These are phyloP conservation scores for Pelvicachromis taeniatus DNA, from an alignment of 2,113 vertebrate genomes.

Conservation along the genomic window DNA sequence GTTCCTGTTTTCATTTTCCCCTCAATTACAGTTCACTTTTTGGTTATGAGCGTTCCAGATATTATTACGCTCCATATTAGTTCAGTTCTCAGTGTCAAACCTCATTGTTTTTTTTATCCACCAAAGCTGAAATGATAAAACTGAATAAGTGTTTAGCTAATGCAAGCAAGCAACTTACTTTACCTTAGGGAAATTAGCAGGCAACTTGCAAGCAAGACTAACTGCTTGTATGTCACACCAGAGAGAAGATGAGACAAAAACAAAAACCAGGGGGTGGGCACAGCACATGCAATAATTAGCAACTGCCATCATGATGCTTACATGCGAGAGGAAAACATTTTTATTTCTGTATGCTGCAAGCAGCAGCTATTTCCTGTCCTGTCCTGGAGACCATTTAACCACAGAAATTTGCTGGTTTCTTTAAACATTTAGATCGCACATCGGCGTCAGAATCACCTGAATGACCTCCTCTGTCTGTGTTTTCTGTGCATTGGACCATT, in stretches of 20 bases:
- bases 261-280: conserved; percentile 12
- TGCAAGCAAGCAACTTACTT: not conserved
- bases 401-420: not conserved
- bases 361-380: not conserved
- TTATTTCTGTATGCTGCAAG: not conserved
- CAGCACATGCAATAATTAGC: conserved; percentile 33
- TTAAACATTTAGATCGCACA: not conserved
- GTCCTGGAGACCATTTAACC: not conserved
- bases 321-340: not conserved
- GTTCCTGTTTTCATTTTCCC: not conserved
- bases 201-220: not conserved
- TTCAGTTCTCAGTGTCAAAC: not conserved
- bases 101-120: not conserved
- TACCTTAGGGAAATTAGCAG: conserved; percentile 39
- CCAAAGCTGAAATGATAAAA: not conserved
- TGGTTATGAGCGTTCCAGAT: not conserved
- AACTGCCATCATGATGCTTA: conserved; percentile 5
- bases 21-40: not conserved
- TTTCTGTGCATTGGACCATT: not conserved
- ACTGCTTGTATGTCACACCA: conserved; percentile 6
- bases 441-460: not conserved
- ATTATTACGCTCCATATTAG: not conserved
- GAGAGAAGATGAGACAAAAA: conserved; percentile 11
- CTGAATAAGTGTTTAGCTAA: not conserved
- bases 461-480: not conserved